Evolutionary conservation across 1,140 invertebrate species (phyloP), one percentile per base, ranked within the genome.

Genomic region (Lucilia cuprina): DNA sequence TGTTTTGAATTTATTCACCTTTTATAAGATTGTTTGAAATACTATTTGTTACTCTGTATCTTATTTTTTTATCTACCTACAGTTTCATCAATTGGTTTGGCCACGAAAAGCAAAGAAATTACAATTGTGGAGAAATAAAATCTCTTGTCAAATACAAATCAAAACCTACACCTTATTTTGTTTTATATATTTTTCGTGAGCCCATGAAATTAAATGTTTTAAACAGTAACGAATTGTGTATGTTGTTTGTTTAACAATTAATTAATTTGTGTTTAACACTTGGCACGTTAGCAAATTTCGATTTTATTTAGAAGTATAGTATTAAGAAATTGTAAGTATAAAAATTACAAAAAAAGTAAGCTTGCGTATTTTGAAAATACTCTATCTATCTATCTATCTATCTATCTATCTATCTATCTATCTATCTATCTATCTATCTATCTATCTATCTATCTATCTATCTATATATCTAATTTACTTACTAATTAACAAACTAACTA

Each of bases 231-330:
- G 14, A 60, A 60, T n/a, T n/a, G 14, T 60, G 7, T 60, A 60
- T 60, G 55, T 60, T 60, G 55, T 70, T 70, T 70, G 65, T 10
- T 25, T 70, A 70, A 70, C 65, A 70, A 25, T 70, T 70, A 70
- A 21, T 70, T 70, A 70, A 70, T 70, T 70, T 70, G 65, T 70
- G 25, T 70, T 70, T 70, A 70, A 70, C 65, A 70, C 65, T 70
- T 70, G 65, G n/a, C n/a, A 19, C 25, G 65, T 70, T 70, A 70
- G 9, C 65, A 70, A 70, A n/a, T 70, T 70, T 70, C n/a, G 12
- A 4, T 9, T 70, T 70, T 70, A 70, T 25, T 21, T 21, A n/a
- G n/a, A 10, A 70, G 49, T 49, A 5, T 9, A 49, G 12, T 55
- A 17, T 55, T 17, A 55, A 55, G 50, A 55, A 8, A 55, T 1